Evolutionary conservation across 1,140 invertebrate genomes (phyloP).

Genomic region (Calephelis virginiensis): DNA sequence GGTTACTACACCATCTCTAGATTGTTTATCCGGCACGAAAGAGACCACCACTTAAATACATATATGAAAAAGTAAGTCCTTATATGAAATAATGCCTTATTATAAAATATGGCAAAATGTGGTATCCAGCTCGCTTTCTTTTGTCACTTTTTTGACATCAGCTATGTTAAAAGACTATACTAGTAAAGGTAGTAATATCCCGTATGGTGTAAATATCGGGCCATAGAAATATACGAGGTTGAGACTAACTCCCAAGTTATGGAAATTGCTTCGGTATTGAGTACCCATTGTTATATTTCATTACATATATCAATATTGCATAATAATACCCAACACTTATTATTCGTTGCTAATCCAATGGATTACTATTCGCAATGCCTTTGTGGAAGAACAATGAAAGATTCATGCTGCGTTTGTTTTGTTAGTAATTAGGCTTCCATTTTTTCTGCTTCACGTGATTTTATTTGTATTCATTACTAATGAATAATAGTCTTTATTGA

Average conservation of each 20-base stretch:
- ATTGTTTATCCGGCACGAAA: too few species aligned
- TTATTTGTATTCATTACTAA: neutral
- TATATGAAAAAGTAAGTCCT: too few species aligned
- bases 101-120: too few species aligned
- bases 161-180: too few species aligned
- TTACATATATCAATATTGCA: slow-evolving; percentile 36
- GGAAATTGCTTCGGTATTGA: slow-evolving; percentile 53
- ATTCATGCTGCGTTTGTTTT: slow-evolving; percentile 13
- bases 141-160: too few species aligned
- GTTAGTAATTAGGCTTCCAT: slow-evolving; percentile 19
- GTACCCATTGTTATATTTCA: slow-evolving; percentile 41
- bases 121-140: too few species aligned
- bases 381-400: slow-evolving; percentile 20
- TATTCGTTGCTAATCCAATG: slow-evolving; percentile 22
- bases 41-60: too few species aligned
- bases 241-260: slow-evolving; percentile 52
- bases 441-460: slow-evolving; percentile 1
- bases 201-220: slow-evolving; percentile 22
- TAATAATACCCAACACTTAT: slow-evolving; percentile 36
- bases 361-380: slow-evolving; percentile 14
- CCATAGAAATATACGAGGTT: slow-evolving; percentile 52
- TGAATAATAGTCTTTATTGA: neutral
- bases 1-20: too few species aligned
- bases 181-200: neutral
- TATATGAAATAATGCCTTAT: too few species aligned